Evolutionary conservation across 2,797 vertebrate species (phyloP), one percentile per base, ranked within the genome.

Genomic region (Psittacula echo): DNA sequence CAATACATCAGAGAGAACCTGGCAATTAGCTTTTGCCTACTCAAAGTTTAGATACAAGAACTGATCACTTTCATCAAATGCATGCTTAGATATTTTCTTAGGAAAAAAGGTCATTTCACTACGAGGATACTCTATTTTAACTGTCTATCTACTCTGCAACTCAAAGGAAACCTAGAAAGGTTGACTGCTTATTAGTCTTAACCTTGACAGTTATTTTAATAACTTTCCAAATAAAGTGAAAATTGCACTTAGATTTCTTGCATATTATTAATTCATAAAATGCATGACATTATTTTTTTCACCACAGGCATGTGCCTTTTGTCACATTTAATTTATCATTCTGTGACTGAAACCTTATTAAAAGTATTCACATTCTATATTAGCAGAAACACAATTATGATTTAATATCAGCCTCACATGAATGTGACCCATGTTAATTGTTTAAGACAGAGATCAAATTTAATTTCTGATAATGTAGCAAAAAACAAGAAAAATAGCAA

Each of bases 291-390:
- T 24, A 77, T 4, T 8, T 71, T 93, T 93, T 84, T 74, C 42
- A 65, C 66, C 66, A 88, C 21, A 70, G 34, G 70, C 77, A 87
- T 79, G 50, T 93, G 73, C 39, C 19, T 85, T 90, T 82, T 96
- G 81, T 93, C 88, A 95, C 42, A n/a, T 12, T 23, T 19, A 72
- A 90, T 93, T 94, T 85, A 58, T 71, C 34, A 48, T 75, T 72
- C 74, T 76, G 1, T 87, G 67, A 87, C 45, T 66, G 74, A 92
- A 89, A 78, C 21, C 19, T 76, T 79, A 86, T 72, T 78, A 90
- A 78, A 93, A 92, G 10, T 68, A 78, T 78, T 81, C 45, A 78
- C 17, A 62, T 62, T 45, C 42, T 64, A 2, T 90, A 54, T 71
- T 82, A 42, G 24, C 37, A 60, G 56, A 90, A 93, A 74, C 11